These are phyloP conservation scores for Perca schrenkii DNA, from an alignment of 2,113 vertebrate species.

Conservation along the genomic window DNA sequence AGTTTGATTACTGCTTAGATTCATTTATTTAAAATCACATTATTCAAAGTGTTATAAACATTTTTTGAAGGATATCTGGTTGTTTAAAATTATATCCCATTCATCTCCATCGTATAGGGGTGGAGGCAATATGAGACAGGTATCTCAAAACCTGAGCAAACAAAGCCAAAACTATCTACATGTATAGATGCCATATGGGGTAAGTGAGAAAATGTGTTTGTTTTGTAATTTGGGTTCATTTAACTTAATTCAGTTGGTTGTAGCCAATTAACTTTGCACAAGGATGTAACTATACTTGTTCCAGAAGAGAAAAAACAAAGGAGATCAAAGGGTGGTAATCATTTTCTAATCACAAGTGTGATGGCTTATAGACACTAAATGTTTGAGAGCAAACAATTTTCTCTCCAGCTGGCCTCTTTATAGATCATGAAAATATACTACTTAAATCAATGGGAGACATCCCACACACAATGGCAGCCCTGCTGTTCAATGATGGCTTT, in stretches of 20 bases:
- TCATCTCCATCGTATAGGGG: slow-evolving; percentile 5
- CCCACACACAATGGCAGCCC: slow-evolving; percentile 80
- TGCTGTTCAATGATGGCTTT: slow-evolving; percentile 82
- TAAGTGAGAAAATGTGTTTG: neutral
- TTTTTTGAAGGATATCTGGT: neutral
- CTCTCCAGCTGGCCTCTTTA: slow-evolving; percentile 82
- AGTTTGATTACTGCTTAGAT: neutral
- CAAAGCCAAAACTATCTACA: neutral
- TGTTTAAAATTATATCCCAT: slow-evolving; percentile 7
- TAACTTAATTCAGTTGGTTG: slow-evolving; percentile 11
- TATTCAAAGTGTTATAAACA: neutral
- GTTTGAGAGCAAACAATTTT: slow-evolving; percentile 82
- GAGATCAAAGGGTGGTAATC: slow-evolving; percentile 62
- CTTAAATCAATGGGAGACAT: slow-evolving; percentile 84
- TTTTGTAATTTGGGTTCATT: slow-evolving; percentile 25
- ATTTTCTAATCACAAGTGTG: slow-evolving; percentile 71
- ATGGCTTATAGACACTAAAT: slow-evolving; percentile 75
- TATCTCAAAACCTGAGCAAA: neutral
- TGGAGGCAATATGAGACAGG: neutral
- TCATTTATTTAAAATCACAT: neutral
- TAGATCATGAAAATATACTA: slow-evolving; percentile 84
- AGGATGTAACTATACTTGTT: slow-evolving; percentile 43
- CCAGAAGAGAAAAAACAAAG: slow-evolving; percentile 31
- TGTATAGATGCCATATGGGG: neutral
- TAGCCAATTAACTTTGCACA: slow-evolving; percentile 24